Conservation (phyloP, 2,888 invertebrate genomes). For the Patella caerulea region DNA sequence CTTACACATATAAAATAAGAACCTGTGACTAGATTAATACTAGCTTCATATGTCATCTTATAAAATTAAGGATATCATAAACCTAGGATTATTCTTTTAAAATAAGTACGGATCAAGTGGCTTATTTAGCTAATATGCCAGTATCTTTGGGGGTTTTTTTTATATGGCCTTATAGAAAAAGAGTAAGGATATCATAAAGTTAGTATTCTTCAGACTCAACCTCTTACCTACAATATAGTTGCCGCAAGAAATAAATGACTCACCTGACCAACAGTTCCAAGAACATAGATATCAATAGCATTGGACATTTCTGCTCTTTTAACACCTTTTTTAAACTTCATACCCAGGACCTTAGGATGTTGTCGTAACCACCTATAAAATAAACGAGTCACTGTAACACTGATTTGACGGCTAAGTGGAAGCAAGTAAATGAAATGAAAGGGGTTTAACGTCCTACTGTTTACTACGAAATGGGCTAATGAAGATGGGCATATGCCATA, state of each 20-base stretch:
- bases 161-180: too few relatives aligned
- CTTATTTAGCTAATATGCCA: too few relatives aligned
- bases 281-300: conserved; percentile 94
- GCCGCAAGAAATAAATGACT: conserved; percentile 48
- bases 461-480: neutral
- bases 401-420: neutral
- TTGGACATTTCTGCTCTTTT: conserved; percentile 94
- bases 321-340: conserved; percentile 88
- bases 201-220: too few relatives aligned
- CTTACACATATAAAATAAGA: too few relatives aligned
- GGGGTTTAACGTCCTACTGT: neutral
- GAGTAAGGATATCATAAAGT: too few relatives aligned
- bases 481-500: neutral
- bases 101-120: too few relatives aligned
- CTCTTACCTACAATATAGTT: too few relatives aligned
- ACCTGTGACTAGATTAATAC: too few relatives aligned
- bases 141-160: too few relatives aligned
- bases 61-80: too few relatives aligned
- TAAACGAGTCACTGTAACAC: neutral
- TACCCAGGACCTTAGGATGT: conserved; percentile 86
- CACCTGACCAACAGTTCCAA: conserved; percentile 84
- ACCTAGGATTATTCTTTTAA: too few relatives aligned
- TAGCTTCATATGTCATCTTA: too few relatives aligned
- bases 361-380: conserved; percentile 87
- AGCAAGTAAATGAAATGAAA: neutral